These are phyloP conservation scores for Crocidura indochinensis DNA, from an alignment of 2,797 vertebrate species.

Conservation along the genomic window DNA sequence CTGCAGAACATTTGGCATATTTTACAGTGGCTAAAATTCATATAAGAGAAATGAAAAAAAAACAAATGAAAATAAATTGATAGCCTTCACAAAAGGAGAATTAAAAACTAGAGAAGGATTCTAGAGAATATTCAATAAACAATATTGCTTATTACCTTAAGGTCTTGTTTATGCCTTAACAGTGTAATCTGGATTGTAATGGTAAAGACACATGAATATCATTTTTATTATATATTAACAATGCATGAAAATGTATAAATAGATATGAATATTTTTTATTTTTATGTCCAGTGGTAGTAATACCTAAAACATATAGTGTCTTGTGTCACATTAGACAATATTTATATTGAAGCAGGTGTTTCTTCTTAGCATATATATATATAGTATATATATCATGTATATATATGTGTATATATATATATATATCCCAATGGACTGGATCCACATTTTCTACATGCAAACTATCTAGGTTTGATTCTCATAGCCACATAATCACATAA, in stretches of 20 bases:
- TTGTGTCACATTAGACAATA: not conserved
- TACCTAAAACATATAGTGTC: not conserved
- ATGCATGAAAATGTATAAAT: not conserved
- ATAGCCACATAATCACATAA: no score
- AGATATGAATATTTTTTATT: not conserved
- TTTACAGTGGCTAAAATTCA: not conserved
- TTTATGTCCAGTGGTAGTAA: not conserved
- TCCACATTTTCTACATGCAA: no score
- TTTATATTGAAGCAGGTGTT: not conserved
- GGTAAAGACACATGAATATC: not conserved
- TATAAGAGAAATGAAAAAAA: not conserved
- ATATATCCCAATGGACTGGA: no score
- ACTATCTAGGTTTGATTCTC: no score
- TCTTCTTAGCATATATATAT: no score
- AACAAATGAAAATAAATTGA: not conserved
- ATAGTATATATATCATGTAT: no score
- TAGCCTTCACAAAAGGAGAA: not conserved
- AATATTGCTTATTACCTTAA: no score
- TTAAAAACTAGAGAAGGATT: not conserved
- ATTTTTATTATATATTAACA: not conserved
- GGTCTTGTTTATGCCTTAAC: not conserved
- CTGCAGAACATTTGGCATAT: slow-evolving; percentile 20
- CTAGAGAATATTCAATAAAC: not conserved
- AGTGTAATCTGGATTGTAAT: not conserved
- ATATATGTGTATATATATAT: no score